A percentile compares a stretch with the other conserved stretches of the same genome.
Conservation (phyloP, 64 coral and sea anemone genomes). For the Montipora efflorescens region DNA sequence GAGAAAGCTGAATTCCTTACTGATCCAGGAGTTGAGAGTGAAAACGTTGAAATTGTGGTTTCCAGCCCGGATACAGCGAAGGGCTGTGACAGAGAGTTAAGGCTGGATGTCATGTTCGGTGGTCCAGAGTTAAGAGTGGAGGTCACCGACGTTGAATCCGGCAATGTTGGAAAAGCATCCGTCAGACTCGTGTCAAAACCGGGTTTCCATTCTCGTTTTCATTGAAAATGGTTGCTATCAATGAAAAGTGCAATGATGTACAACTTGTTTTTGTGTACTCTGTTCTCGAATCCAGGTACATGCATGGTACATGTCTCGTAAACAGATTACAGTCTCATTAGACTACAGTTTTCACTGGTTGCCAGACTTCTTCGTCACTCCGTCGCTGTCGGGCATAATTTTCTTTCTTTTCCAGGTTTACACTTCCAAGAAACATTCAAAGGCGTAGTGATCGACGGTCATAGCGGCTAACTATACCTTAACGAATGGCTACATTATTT, state of each 20-base stretch:
- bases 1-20: background rate
- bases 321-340: fast-evolving
- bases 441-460: too few relatives aligned
- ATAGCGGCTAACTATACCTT: too few relatives aligned
- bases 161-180: background rate
- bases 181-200: background rate
- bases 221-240: background rate
- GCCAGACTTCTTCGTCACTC: too few relatives aligned
- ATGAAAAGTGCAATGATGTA: background rate
- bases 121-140: background rate
- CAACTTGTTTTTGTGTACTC: too few relatives aligned
- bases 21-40: background rate
- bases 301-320: too few relatives aligned
- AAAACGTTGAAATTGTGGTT: conserved; percentile 7
- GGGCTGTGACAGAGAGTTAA: conserved; percentile 1
- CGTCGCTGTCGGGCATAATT: too few relatives aligned
- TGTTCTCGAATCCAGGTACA: too few relatives aligned
- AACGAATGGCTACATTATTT: too few relatives aligned
- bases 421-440: too few relatives aligned
- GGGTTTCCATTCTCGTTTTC: background rate
- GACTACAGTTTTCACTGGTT: too few relatives aligned
- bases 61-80: background rate
- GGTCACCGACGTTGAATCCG: conserved; percentile 14
- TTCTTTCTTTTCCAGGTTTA: too few relatives aligned
- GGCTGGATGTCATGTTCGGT: conserved; percentile 29